Evolutionary conservation across 2,888 invertebrate genomes (phyloP), one percentile per base, ranked within the genome.

Genomic region (Candidula unifasciata): DNA sequence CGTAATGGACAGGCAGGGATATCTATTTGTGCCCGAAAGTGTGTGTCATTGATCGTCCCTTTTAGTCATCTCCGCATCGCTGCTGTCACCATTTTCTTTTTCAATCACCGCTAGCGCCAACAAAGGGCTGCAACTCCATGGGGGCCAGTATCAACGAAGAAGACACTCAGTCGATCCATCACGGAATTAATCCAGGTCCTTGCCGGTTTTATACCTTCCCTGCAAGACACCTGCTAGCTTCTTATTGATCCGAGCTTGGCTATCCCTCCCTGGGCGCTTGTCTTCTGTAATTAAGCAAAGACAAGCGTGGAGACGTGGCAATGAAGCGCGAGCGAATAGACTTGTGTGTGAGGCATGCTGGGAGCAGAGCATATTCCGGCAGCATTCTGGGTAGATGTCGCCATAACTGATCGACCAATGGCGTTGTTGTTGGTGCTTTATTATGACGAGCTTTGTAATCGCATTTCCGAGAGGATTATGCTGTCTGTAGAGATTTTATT

Each of bases 21-120:
- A 82, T 82, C 81, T 82, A 82, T 71, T 82, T 82, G 74, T 74
- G 81, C 74, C 81, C 74, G 81, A 57, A 82, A 82, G 81, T 82
- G 81, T 82, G 35, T 82, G 74, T 64, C 81, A 82, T 82, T 82
- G 81, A 82, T 82, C 81, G 81, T n/a, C 60, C 33, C 81, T 82
- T 82, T 60, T 64, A 74, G 73, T 71, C 81, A 64, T 82, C 81
- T 37, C 8, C 57, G 80, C 80, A 80, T 69, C 80, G 60, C 74
- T 73, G 81, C 73, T 71, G 64, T 69, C 81, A 30, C 73, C 73
- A 37, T 64, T 74, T 80, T 80, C 74, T 82, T 74, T 60, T 82
- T 82, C 81, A 82, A 82, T 82, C 81, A 82, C 60, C 74, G 71
- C 81, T 74, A 13, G 24, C 71, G 74, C 73, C 81, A 82, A 82